phyloP scores from a whole-genome alignment of 2,113 vertebrate genomes.

The Callopanchax toddi region DNA sequence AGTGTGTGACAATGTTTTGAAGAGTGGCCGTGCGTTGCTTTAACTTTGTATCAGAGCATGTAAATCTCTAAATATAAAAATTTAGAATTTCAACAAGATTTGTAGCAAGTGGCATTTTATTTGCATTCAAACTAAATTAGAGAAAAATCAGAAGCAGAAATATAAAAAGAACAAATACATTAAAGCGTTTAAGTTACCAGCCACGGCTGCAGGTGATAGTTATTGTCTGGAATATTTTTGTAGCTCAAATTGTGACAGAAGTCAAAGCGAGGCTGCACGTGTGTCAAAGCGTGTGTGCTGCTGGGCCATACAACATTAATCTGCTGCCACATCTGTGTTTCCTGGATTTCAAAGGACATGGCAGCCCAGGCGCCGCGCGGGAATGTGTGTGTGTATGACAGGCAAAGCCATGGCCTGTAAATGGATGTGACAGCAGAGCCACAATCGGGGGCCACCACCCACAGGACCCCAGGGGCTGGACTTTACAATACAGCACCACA shows the following conservation, averaged over 20 bases:
- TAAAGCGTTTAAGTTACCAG: conserved; percentile 5
- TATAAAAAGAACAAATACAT: background rate
- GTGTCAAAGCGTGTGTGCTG: conserved; percentile 36
- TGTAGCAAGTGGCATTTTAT: background rate
- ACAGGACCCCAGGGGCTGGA: conserved; percentile 62
- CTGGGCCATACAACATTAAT: conserved; percentile 78
- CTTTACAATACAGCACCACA: conserved; percentile 38
- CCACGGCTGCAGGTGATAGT: conserved; percentile 25
- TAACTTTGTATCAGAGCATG: too few species aligned
- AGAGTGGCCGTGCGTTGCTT: too few species aligned
- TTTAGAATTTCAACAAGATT: too few species aligned
- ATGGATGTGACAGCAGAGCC: conserved; percentile 73
- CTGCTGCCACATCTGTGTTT: conserved; percentile 77
- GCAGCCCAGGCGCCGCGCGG: conserved; percentile 57
- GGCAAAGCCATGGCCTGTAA: conserved; percentile 60
- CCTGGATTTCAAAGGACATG: conserved; percentile 74
- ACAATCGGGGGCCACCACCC: conserved; percentile 70
- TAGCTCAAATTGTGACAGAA: conserved; percentile 13
- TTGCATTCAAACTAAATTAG: background rate
- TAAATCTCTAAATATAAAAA: too few species aligned
- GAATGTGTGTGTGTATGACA: conserved; percentile 52
- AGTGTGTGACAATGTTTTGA: too few species aligned
- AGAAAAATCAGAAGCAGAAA: background rate
- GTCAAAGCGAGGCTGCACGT: conserved; percentile 9
- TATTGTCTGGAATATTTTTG: conserved; percentile 25